Percentiles rank a stretch among this genome's conserved stretches.
These are phyloP conservation scores for Lacanobia oleracea DNA, from an alignment of 2,888 invertebrate species.

Conservation along the genomic window DNA sequence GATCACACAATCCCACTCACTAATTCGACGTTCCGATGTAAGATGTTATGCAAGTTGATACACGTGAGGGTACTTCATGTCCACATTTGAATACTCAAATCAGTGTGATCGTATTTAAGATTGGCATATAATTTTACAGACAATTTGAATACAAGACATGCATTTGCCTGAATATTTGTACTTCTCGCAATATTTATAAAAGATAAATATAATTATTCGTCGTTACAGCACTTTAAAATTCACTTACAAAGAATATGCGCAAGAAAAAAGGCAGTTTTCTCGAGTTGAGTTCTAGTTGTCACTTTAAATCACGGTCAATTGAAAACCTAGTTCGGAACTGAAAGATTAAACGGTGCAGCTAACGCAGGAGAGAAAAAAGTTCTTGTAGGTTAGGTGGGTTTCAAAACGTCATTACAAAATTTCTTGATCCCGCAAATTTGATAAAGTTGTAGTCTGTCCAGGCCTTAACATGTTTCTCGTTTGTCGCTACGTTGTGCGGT, in stretches of 20 bases:
- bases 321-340: background rate
- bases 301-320: background rate
- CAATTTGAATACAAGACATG: conserved; percentile 4
- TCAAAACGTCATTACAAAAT: conserved; percentile 2
- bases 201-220: background rate
- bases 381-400: background rate
- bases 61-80: conserved; percentile 56
- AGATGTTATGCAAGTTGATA: conserved; percentile 55
- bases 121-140: conserved; percentile 13
- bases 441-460: conserved; percentile 56
- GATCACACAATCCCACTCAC: conserved; percentile 57
- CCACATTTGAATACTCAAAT: conserved; percentile 61
- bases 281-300: background rate
- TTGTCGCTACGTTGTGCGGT: conserved; percentile 70
- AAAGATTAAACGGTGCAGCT: background rate
- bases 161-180: background rate
- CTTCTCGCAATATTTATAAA: conserved; percentile 1
- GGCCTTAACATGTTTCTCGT: conserved; percentile 73
- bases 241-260: background rate
- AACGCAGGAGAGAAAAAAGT: background rate
- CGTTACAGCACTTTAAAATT: background rate
- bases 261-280: background rate
- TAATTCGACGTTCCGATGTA: conserved; percentile 48
- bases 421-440: conserved; percentile 32
- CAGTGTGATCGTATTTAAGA: conserved; percentile 29